Conservation (phyloP, 2,797 vertebrate species). For the Sylvilagus floridanus region DNA sequence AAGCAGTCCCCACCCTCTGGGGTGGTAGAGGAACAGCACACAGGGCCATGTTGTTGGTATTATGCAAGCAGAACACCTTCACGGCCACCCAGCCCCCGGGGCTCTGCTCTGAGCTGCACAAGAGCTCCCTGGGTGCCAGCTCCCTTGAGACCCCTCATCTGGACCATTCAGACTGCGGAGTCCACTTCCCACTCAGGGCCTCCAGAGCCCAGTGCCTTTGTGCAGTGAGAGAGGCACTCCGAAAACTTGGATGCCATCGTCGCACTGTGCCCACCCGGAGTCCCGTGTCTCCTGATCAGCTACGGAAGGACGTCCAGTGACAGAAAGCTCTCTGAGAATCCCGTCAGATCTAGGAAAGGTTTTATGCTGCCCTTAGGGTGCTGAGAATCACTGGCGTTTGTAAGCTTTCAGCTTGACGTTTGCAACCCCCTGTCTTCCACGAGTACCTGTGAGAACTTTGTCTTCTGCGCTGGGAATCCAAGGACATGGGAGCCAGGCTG, state of each 20-base stretch:
- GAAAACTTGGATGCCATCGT: neutral
- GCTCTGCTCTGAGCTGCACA: neutral
- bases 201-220: neutral
- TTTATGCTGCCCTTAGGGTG: neutral
- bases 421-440: neutral
- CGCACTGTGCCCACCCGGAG: neutral
- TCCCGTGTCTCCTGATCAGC: neutral
- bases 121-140: neutral
- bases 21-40: neutral
- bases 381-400: too few relatives aligned
- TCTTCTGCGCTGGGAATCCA: neutral
- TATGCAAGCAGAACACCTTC: neutral
- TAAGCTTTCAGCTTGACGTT: neutral
- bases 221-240: neutral
- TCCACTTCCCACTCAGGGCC: neutral
- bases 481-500: neutral
- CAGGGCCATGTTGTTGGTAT: neutral
- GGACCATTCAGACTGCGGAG: neutral
- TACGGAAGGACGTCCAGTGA: neutral
- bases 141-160: neutral
- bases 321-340: neutral
- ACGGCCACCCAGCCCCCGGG: neutral
- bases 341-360: neutral
- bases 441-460: neutral
- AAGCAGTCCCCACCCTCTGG: too few relatives aligned